Evolutionary conservation across 2,113 vertebrate genomes (phyloP).

Genomic region (Chaetodon trifascialis): DNA sequence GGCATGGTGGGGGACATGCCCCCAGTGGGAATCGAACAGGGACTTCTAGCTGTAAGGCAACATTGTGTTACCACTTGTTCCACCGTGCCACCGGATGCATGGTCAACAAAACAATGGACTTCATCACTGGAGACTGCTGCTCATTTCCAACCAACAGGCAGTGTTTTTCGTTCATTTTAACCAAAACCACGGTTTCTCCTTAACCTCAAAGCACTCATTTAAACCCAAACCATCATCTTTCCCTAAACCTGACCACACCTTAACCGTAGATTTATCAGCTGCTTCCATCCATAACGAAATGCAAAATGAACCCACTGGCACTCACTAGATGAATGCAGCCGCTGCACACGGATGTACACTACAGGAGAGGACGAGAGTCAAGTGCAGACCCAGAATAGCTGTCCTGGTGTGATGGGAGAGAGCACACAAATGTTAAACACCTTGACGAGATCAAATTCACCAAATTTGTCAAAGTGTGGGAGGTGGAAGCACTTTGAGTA

Average conservation of each 20-base stretch:
- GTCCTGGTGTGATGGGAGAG: not conserved
- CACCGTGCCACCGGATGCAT: too few relatives aligned
- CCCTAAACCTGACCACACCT: not conserved
- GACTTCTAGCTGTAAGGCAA: too few relatives aligned
- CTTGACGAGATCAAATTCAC: slow-evolving; percentile 14
- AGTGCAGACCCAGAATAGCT: slow-evolving; percentile 1
- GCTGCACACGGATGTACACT: not conserved
- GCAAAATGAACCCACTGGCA: not conserved
- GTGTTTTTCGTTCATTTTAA: not conserved
- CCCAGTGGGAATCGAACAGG: too few relatives aligned
- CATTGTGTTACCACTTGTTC: too few relatives aligned
- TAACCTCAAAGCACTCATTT: not conserved
- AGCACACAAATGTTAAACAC: slow-evolving; percentile 5
- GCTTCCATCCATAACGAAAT: not conserved
- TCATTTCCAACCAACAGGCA: too few relatives aligned
- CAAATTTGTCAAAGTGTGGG: not conserved
- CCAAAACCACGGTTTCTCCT: not conserved
- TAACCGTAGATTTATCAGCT: not conserved
- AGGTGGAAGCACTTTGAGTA: slow-evolving; percentile 81
- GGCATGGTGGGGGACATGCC: too few relatives aligned
- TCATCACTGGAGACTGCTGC: too few relatives aligned
- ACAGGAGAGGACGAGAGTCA: not conserved
- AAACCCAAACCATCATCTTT: too few relatives aligned
- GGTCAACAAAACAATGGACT: too few relatives aligned
- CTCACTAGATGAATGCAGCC: not conserved